Base-by-base conservation (phyloP, 2,888 invertebrate species). In the Achlya flavicornis region DNA sequence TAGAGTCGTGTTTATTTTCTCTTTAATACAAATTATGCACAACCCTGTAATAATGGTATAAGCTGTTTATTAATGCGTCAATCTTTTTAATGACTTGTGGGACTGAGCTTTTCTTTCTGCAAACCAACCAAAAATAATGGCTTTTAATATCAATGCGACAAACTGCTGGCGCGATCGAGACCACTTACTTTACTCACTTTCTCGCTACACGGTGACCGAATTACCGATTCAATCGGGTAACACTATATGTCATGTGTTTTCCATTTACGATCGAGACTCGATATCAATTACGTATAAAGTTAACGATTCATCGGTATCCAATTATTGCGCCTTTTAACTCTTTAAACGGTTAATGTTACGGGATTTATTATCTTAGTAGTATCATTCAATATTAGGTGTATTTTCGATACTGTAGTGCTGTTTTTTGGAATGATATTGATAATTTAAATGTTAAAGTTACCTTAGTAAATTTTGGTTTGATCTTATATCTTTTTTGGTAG, bases 271-370 rank as follows among this genome's bases (percentile, higher is more conserved):
- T 19, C 19, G 53, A 16, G 53, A 19, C 53, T 19, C 53, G 53
- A 53, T 53, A 53, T 19, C 53, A 65, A 65, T 57, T 62, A 65
- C 62, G 48, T 57, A 67, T 64, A 46, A 10, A 53, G 53, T 16
- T 53, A 53, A 53, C 53, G 64, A 58, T 60, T 64, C 57, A 59
- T 66, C 67, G 68, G 65, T 68, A 68, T 67, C 65, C 71, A 73
- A 73, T 73, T 73, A 71, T 68, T 67, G 67, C 66, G 66, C 58
- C 66, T 66, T 66, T 68, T 63, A 70, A 65, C 53, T 57, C 64
- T 63, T 57, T 58, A 58, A 46, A 58, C 43, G 26, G 57, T 53
- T n/a, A 58, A 41, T 35, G 32, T 41, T 38, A n/a, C 58, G 41
- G 57, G 32, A 43, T 48, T 61, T 43, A 48, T 61, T 48, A 48